phyloP scores from a whole-genome alignment of 2,888 invertebrate species.

The Pachydiplax longipennis region DNA sequence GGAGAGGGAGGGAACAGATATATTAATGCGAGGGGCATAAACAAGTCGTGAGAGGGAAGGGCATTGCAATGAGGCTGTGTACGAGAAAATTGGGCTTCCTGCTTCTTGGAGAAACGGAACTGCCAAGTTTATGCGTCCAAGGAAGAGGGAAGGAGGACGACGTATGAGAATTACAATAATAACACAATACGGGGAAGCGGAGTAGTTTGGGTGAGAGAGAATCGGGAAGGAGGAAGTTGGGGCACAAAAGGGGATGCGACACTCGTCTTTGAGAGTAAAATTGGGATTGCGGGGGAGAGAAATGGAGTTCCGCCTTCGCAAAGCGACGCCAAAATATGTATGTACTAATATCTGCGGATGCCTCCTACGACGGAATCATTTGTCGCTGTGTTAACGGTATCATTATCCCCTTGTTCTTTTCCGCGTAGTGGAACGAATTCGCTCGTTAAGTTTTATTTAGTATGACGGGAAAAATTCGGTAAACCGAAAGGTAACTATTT shows the following conservation, averaged over 20 bases:
- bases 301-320: not conserved
- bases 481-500: too few relatives aligned
- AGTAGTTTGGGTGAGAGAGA: slow-evolving; percentile 1
- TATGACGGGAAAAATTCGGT: too few relatives aligned
- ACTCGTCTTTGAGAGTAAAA: not conserved
- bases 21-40: slow-evolving; percentile 40
- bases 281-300: not conserved
- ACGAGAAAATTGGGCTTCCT: slow-evolving; percentile 43
- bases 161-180: slow-evolving; percentile 43
- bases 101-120: not conserved
- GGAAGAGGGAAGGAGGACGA: not conserved
- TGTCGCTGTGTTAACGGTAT: too few relatives aligned
- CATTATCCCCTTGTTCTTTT: too few relatives aligned
- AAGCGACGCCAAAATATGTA: too few relatives aligned
- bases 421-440: too few relatives aligned
- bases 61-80: slow-evolving; percentile 13
- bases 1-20: not conserved
- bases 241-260: not conserved
- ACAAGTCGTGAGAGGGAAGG: slow-evolving; percentile 29
- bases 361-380: too few relatives aligned
- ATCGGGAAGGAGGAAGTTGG: not conserved
- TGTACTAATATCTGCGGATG: too few relatives aligned
- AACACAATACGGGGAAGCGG: slow-evolving; percentile 32
- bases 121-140: slow-evolving; percentile 17
- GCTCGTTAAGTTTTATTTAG: too few relatives aligned